These are phyloP conservation scores for Cuculus canorus DNA, from an alignment of 2,797 vertebrate genomes.

Conservation along the genomic window DNA sequence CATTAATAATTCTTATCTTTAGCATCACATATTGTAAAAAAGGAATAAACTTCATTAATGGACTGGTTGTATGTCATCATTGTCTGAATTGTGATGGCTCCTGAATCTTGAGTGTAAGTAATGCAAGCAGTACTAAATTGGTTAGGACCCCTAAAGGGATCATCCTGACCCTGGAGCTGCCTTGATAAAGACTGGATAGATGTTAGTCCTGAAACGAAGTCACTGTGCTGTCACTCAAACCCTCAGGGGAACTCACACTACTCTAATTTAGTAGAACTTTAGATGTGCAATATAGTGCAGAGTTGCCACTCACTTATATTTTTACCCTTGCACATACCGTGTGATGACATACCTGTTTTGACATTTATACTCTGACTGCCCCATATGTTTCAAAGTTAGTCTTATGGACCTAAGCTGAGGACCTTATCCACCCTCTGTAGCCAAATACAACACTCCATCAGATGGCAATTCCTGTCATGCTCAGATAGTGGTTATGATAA, in stretches of 20 bases:
- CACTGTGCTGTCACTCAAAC: not conserved
- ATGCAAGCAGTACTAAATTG: not conserved
- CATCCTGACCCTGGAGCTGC: not conserved
- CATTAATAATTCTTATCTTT: slow-evolving; percentile 8
- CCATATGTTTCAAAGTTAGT: not conserved
- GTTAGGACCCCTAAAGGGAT: not conserved
- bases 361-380: not conserved
- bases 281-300: not conserved
- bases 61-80: not conserved
- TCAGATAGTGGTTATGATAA: not conserved
- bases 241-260: not conserved
- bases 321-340: not conserved
- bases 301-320: not conserved
- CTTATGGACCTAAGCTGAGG: not conserved
- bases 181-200: not conserved
- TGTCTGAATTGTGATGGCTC: not conserved
- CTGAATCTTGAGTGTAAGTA: not conserved
- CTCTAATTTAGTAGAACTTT: not conserved
- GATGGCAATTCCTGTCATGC: not conserved
- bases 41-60: not conserved
- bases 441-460: not conserved
- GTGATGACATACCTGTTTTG: not conserved
- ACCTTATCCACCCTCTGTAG: not conserved
- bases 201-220: not conserved
- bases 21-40: not conserved